These are phyloP conservation scores for Axinella damicornis DNA, from an alignment of 37 sponge, comb jelly and placozoan genomes.

Conservation along the genomic window DNA sequence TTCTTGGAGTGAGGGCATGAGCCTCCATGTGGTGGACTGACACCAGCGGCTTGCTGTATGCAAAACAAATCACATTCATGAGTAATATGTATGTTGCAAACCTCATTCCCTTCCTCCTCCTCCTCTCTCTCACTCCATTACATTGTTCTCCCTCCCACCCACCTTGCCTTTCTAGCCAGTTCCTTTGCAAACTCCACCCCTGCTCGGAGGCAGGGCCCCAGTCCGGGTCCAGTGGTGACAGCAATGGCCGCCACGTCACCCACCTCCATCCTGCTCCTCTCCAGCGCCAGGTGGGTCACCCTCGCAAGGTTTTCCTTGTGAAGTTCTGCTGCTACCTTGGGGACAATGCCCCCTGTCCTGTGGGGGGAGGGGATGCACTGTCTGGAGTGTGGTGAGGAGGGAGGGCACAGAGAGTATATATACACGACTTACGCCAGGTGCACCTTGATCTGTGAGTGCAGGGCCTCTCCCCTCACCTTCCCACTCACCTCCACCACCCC, in stretches of 20 bases:
- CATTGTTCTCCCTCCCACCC: background rate
- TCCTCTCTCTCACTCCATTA: slow-evolving; percentile 2
- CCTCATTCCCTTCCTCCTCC: background rate
- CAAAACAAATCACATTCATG: too few relatives aligned
- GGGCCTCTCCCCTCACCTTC: slow-evolving; percentile 53
- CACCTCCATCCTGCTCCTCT: slow-evolving; percentile 44
- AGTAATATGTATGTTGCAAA: background rate
- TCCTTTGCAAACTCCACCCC: slow-evolving; percentile 67
- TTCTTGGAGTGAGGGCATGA: slow-evolving; percentile 81
- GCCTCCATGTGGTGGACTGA: slow-evolving; percentile 92
- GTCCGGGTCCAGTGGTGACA: slow-evolving; percentile 85
- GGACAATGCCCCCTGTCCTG: slow-evolving; percentile 78
- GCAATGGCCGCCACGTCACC: slow-evolving; percentile 74
- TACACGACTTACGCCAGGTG: slow-evolving; percentile 48
- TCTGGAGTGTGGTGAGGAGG: too few relatives aligned
- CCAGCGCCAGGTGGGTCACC: slow-evolving; percentile 56
- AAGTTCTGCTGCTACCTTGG: slow-evolving; percentile 48
- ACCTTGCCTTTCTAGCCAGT: slow-evolving; percentile 39
- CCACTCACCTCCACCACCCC: slow-evolving; percentile 66
- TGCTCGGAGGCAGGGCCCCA: slow-evolving; percentile 58
- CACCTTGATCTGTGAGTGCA: slow-evolving; percentile 44
- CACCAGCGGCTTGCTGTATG: slow-evolving; percentile 71
- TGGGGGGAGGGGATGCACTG: too few relatives aligned
- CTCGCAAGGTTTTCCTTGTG: slow-evolving; percentile 55
- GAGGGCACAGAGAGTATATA: background rate